Percentiles rank a stretch among this genome's conserved stretches.
Evolutionary conservation across 1,140 invertebrate genomes (phyloP).

Genomic region (Zaprionus ornatus): DNA sequence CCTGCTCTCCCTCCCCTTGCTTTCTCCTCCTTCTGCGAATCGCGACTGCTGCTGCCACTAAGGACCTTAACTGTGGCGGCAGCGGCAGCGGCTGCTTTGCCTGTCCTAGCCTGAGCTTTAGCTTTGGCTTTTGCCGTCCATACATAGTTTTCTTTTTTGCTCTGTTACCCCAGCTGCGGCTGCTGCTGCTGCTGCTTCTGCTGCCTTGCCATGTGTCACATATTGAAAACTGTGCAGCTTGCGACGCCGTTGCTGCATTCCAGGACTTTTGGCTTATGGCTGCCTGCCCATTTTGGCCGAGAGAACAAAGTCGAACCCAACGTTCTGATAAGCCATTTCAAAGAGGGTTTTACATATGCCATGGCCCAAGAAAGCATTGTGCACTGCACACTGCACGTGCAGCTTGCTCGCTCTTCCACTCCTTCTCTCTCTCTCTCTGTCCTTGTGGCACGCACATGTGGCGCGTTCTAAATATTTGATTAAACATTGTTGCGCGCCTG

Average conservation of each 20-base stretch:
- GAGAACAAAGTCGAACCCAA: conserved; percentile 50
- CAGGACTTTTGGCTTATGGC: conserved; percentile 69
- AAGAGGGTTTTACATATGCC: conserved; percentile 79
- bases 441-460: conserved; percentile 21
- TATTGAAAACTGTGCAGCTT: conserved; percentile 75
- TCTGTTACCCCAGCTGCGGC: neutral
- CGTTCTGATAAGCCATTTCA: conserved; percentile 75
- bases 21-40: neutral
- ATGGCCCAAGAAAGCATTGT: conserved; percentile 33
- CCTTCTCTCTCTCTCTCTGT: neutral
- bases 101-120: neutral
- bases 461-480: conserved; percentile 65
- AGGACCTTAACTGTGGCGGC: neutral
- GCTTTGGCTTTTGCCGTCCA: conserved; percentile 56
- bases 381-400: conserved; percentile 21
- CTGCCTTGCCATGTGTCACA: conserved; percentile 63
- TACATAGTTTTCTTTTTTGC: conserved; percentile 32
- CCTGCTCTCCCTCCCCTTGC: neutral
- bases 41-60: neutral
- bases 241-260: conserved; percentile 47
- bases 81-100: neutral
- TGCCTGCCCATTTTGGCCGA: conserved; percentile 50
- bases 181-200: conserved; percentile 9
- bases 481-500: conserved; percentile 72
- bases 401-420: conserved; percentile 16